Evolutionary conservation across 1,140 invertebrate species (phyloP).

Genomic region (Lamellibrachia luymesi): DNA sequence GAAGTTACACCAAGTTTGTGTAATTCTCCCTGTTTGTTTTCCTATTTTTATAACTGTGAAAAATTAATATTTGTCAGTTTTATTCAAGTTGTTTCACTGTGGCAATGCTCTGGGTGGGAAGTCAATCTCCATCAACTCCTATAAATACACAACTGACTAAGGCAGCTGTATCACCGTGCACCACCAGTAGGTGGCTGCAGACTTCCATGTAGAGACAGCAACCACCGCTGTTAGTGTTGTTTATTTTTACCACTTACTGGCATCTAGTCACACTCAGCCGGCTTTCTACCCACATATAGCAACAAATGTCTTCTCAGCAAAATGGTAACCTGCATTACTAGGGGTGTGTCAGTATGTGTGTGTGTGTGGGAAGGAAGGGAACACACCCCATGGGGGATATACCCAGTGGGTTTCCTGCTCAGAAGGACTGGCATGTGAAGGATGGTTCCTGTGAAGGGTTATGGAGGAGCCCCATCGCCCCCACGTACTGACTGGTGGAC

Average conservation of each 20-base stretch:
- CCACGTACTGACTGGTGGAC: neutral
- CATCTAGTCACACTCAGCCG: neutral
- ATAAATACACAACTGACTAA: slow-evolving; percentile 1
- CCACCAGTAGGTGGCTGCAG: neutral
- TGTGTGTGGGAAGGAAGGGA: neutral
- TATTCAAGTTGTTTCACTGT: neutral
- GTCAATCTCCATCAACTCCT: neutral
- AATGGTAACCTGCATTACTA: neutral
- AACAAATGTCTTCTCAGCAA: neutral
- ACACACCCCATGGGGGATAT: neutral
- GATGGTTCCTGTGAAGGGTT: neutral
- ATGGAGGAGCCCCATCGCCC: neutral
- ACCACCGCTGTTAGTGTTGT: neutral
- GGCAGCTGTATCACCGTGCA: neutral
- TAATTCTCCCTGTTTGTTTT: neutral
- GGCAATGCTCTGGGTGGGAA: neutral
- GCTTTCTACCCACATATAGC: neutral
- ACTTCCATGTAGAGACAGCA: neutral
- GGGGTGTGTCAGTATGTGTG: neutral
- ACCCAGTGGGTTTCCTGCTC: neutral
- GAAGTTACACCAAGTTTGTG: neutral
- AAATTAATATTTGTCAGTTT: neutral
- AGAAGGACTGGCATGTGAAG: neutral
- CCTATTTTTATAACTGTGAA: neutral
- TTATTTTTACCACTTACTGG: neutral